Base-by-base conservation (phyloP, 2,888 invertebrate genomes). In the Agrochola lota region DNA sequence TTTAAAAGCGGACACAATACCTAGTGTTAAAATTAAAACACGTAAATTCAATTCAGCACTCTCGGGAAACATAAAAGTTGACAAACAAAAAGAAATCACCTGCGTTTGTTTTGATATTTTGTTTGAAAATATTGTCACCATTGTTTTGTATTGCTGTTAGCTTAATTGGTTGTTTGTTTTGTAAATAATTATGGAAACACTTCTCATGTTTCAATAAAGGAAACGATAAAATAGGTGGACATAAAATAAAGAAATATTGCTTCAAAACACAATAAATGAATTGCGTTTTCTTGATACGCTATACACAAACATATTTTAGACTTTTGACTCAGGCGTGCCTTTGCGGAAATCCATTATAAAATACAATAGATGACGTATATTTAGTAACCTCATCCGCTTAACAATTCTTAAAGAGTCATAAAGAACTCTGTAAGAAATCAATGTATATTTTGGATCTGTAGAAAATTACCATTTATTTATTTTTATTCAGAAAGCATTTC, bases 91-190 rank as follows among this genome's bases (percentile, higher is more conserved):
- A 72, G 60, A 78, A 78, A 85, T 82, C 52, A 69, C 62, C 49
- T 66, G 49, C 60, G 77, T 69, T 84, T 81, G 71, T 81, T 79
- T 82, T 81, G 59, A 75, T 72, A 78, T 74, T 78, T 74, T 66
- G 71, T 82, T 74, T 64, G 35, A 63, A 78, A 72, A 46, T 63
- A 46, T 68, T 43, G 64, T 55, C 12, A 49, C 49, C 8, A 82
- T 79, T 82, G 55, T 68, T 71, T 43, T 43, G 30, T 63, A 35
- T 69, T 64, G n/a, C 40, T 55, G 62, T 64, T 66, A 49, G 67
- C 2, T 40, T 30, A 20, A 68, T 52, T 59, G 12, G 20, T 64
- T 46, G 52, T 64, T 75, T 35, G 20, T 52, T 75, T 57, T n/a
- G 12, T n/a, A 52, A 52, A 59, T 78, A 46, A 30, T 35, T 59